Percentiles rank a stretch among this genome's conserved stretches.
Conservation (phyloP, 2,888 invertebrate species). For the Microdon myrmicae region DNA sequence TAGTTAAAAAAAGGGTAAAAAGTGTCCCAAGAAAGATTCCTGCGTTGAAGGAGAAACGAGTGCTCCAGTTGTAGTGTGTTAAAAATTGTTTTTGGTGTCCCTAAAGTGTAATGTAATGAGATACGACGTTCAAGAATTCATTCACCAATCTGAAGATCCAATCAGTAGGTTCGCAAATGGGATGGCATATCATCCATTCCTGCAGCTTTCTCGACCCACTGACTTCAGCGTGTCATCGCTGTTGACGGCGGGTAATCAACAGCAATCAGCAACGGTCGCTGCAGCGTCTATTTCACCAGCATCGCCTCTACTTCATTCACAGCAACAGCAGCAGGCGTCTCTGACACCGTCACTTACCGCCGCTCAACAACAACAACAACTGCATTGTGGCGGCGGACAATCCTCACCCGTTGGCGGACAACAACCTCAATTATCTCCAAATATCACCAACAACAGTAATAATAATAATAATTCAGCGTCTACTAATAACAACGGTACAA, state of each 20-base stretch:
- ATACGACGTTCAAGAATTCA: conserved; percentile 69
- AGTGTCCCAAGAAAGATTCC: conserved; percentile 14
- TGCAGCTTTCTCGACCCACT: conserved; percentile 90
- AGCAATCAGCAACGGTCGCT: conserved; percentile 55
- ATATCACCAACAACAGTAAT: conserved; percentile 57
- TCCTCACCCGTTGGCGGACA: conserved; percentile 60
- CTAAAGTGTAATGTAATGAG: conserved; percentile 68
- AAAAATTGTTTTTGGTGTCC: conserved; percentile 35
- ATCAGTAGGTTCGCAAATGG: conserved; percentile 68
- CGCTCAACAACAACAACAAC: conserved; percentile 53
- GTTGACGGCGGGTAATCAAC: conserved; percentile 77
- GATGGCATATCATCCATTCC: conserved; percentile 87
- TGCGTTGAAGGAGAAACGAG: conserved; percentile 11
- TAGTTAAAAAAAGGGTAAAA: conserved; percentile 9
- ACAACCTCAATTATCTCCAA: conserved; percentile 61
- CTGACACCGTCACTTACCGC: conserved; percentile 34
- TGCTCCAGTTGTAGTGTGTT: conserved; percentile 36
- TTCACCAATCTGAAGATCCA: conserved; percentile 68
- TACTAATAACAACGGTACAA: conserved; percentile 45
- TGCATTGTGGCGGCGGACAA: conserved; percentile 56
- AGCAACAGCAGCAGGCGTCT: conserved; percentile 58
- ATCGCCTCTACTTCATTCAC: conserved; percentile 64
- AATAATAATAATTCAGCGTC: conserved; percentile 23
- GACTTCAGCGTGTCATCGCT: conserved; percentile 93
- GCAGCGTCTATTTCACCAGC: conserved; percentile 56